A percentile compares a stretch with the other conserved stretches of the same genome.
phyloP scores from a whole-genome alignment of 2,797 vertebrate species.

The Cheirogaleus major region DNA sequence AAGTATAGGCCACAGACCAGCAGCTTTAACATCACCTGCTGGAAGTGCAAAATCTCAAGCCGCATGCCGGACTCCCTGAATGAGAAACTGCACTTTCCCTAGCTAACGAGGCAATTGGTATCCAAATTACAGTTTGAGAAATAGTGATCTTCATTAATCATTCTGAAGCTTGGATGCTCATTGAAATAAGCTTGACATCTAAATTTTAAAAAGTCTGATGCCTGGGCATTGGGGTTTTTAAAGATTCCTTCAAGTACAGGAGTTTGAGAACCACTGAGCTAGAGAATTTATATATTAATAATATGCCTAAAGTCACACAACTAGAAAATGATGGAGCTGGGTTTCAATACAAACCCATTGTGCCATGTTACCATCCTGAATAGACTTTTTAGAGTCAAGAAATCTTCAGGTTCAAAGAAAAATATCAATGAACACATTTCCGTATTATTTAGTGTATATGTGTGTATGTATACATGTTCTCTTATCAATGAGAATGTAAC shows the following conservation, averaged over 20 bases:
- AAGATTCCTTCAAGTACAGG: not conserved
- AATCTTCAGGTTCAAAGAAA: not conserved
- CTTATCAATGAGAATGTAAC: not conserved
- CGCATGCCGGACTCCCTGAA: fast-evolving
- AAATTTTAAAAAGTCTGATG: not conserved
- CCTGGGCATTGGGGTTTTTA: not conserved
- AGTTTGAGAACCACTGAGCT: not conserved
- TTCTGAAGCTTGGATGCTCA: not conserved
- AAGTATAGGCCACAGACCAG: fast-evolving
- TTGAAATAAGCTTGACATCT: not conserved
- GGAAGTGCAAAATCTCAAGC: not conserved
- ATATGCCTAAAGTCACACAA: not conserved
- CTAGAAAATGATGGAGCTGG: not conserved
- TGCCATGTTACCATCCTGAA: not conserved
- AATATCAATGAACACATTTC: not conserved
- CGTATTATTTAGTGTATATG: not conserved
- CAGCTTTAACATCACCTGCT: no score
- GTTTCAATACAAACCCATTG: not conserved
- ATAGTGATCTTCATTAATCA: not conserved
- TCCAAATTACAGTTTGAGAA: not conserved
- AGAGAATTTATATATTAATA: not conserved
- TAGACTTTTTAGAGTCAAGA: not conserved
- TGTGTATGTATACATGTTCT: not conserved
- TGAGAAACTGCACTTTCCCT: not conserved
- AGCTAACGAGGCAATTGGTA: not conserved